Base-by-base conservation (phyloP, 2,113 vertebrate genomes). In the Leucosticte australis region DNA sequence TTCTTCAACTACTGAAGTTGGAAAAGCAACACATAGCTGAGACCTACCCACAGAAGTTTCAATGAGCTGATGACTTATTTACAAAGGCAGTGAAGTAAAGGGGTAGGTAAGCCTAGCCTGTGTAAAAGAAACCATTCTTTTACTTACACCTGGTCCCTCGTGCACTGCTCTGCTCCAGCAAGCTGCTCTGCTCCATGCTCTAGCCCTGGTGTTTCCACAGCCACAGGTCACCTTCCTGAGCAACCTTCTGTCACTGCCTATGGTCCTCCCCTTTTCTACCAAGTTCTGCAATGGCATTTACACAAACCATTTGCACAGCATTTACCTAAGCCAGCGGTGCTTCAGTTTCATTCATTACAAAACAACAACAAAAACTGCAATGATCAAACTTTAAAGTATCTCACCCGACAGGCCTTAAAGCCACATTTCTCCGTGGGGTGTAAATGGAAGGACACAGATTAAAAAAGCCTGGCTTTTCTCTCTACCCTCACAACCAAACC, bases 111-210 rank as follows among this genome's bases (percentile, higher is more conserved):
- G 14, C 17, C 19, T 13, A 62, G 60, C 26, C 60, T 65, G 2
- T 2, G 7, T 17, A 41, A 65, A 60, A 70, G 41, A 89, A 89
- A 62, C 19, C 9, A 10, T 10, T 57, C 18, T 9, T 1, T 20
- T 30, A 23, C 17, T 71, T 47, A 10, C 33, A 27, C 15, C 9
- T 2, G 1, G 31, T 18, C 33, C n/a, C 33, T 37, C 0, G 0
- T 2, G 21, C 57, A 46, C 1, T 10, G 6, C 22, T 26, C 53
- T 33, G 59, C 56, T 74, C 53, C 41, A 21, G 37, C 37, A 37
- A 37, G 37, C 1, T 10, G 6, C 24, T 26, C 53, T 33, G 59
- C 56, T 74, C 53, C 41, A 21, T 12, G 6, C 49, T 22, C 33
- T 2, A 31, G 23, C 30, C n/a, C 49, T 31, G 2, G 2, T 7